A percentile compares a stretch with the other conserved stretches of the same genome.
Evolutionary conservation across 2,113 vertebrate genomes (phyloP).

Genomic region (Onychostoma macrolepis): DNA sequence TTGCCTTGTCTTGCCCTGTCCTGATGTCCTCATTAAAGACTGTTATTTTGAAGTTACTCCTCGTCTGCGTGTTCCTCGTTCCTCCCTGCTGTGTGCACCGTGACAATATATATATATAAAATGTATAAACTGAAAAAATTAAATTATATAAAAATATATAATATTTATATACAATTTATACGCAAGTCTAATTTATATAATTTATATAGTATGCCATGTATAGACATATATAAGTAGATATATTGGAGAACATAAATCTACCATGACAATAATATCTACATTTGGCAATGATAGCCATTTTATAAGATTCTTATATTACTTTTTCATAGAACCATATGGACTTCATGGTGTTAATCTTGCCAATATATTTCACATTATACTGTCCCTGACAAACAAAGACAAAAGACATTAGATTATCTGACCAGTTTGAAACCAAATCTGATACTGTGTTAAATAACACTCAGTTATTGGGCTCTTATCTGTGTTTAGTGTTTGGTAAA

Average conservation of each 20-base stretch:
- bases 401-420: neutral
- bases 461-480: neutral
- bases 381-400: neutral
- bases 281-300: neutral
- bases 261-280: neutral
- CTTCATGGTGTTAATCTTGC: neutral
- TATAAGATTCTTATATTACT: neutral
- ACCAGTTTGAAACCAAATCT: conserved; percentile 10
- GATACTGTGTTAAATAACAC: conserved; percentile 15
- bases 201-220: neutral
- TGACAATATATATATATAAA: too few relatives aligned
- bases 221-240: neutral
- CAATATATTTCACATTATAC: neutral
- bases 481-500: conserved; percentile 18
- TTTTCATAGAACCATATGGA: neutral
- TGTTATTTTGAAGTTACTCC: too few relatives aligned
- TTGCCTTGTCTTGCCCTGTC: too few relatives aligned
- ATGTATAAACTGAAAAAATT: too few relatives aligned
- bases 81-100: too few relatives aligned
- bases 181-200: too few relatives aligned
- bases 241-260: neutral
- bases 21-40: too few relatives aligned
- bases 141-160: too few relatives aligned
- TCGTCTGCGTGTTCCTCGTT: too few relatives aligned
- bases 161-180: too few relatives aligned